Evolutionary conservation across 1,140 invertebrate genomes (phyloP).

Genomic region (Magallana ariakensis): DNA sequence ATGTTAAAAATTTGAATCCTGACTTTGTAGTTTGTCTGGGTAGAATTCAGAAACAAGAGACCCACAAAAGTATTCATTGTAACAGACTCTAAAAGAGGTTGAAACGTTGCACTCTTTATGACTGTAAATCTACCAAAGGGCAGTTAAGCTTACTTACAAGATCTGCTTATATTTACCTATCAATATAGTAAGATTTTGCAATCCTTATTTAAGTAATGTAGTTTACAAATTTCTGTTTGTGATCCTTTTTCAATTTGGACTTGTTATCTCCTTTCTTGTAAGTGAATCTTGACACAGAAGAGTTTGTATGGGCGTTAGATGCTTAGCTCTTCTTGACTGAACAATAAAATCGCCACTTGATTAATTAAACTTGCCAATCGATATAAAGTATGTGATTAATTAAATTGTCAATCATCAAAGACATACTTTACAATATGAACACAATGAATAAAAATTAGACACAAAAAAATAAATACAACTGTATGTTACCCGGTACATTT

Average conservation of each 20-base stretch:
- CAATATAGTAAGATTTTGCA: background rate
- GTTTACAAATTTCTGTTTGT: background rate
- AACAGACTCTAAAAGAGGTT: too few relatives aligned
- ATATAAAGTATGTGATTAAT: conserved; percentile 2
- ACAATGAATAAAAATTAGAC: too few relatives aligned
- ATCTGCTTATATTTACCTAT: background rate
- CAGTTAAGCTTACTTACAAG: background rate
- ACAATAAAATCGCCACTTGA: background rate
- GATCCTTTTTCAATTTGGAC: too few relatives aligned
- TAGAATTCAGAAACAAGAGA: too few relatives aligned
- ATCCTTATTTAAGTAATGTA: background rate
- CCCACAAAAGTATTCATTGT: too few relatives aligned
- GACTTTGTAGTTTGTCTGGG: too few relatives aligned
- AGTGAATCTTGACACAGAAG: background rate
- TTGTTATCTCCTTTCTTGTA: background rate
- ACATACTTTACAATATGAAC: background rate
- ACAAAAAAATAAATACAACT: too few relatives aligned
- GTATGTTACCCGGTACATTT: too few relatives aligned
- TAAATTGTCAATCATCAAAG: background rate
- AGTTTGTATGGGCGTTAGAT: background rate
- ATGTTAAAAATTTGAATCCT: too few relatives aligned
- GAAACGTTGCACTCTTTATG: too few relatives aligned
- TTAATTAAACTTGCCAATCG: background rate
- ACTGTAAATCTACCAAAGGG: background rate
- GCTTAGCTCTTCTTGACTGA: background rate